Evolutionary conservation across 2,113 vertebrate genomes (phyloP).

Genomic region (Spea bombifrons): DNA sequence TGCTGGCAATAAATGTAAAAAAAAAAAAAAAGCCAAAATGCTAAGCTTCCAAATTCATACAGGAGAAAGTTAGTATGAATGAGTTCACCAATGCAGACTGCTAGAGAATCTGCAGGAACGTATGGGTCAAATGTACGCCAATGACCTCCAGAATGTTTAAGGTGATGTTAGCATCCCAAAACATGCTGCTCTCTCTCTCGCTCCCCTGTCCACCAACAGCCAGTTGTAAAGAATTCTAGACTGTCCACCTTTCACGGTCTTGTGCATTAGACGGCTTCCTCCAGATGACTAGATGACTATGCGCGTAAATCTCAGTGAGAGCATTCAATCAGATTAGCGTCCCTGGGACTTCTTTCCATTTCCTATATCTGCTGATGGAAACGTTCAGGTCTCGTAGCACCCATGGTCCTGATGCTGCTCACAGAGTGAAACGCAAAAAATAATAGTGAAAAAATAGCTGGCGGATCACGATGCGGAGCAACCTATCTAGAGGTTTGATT

Average conservation of each 20-base stretch:
- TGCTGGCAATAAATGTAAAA: not conserved
- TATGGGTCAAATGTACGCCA: slow-evolving; percentile 7
- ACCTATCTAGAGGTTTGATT: not conserved
- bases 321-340: slow-evolving; percentile 7
- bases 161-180: slow-evolving; percentile 10
- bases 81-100: not conserved
- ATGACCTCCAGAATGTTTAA: slow-evolving; percentile 34
- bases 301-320: slow-evolving; percentile 19
- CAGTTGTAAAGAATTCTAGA: slow-evolving; percentile 5
- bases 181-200: slow-evolving; percentile 13
- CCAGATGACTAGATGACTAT: not conserved
- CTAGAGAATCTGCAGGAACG: slow-evolving; percentile 19
- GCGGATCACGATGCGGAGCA: too few species aligned
- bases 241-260: slow-evolving; percentile 18
- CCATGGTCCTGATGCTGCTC: slow-evolving; percentile 24
- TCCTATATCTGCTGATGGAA: slow-evolving; percentile 4
- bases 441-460: not conserved
- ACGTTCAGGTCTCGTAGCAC: not conserved
- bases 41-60: slow-evolving; percentile 18
- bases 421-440: not conserved
- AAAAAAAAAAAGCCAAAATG: not conserved
- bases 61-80: not conserved
- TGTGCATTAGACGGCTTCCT: not conserved
- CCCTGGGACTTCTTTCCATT: slow-evolving; percentile 10
- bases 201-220: slow-evolving; percentile 1